A percentile compares a stretch with the other conserved stretches of the same genome.
phyloP scores from a whole-genome alignment of 2,113 vertebrate species.

The Rostratula benghalensis region DNA sequence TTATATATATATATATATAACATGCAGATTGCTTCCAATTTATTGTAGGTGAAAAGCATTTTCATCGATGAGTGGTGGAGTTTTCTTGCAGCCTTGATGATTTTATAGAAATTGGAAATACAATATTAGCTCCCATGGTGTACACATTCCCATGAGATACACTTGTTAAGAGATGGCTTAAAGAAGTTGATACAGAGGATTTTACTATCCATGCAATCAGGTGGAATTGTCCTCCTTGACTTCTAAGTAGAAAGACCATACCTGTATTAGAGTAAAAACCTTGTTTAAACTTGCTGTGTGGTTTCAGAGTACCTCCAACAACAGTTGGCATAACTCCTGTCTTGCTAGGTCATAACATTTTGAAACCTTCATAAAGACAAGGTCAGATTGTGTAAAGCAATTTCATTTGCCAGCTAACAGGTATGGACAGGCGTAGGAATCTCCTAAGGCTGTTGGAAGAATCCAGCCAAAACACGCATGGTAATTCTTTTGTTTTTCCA shows the following conservation, averaged over 20 bases:
- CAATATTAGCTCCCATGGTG: neutral
- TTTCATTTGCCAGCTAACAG: neutral
- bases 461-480: neutral
- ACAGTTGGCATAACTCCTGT: neutral
- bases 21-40: neutral
- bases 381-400: neutral
- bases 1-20: too few relatives aligned
- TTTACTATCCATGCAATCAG: neutral
- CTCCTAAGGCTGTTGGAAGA: neutral
- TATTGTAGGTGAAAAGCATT: neutral
- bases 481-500: neutral
- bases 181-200: neutral
- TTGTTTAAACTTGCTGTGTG: neutral
- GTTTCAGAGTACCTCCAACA: neutral
- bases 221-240: neutral
- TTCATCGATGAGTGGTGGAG: neutral
- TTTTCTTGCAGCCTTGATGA: neutral
- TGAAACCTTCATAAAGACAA: neutral
- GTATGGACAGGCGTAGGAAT: neutral
- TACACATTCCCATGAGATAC: neutral
- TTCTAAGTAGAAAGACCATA: neutral
- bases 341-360: neutral
- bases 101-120: neutral
- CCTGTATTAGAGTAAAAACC: neutral
- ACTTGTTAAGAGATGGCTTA: neutral